phyloP scores from a whole-genome alignment of 1,140 invertebrate genomes.

The Drosophila setifemur region DNA sequence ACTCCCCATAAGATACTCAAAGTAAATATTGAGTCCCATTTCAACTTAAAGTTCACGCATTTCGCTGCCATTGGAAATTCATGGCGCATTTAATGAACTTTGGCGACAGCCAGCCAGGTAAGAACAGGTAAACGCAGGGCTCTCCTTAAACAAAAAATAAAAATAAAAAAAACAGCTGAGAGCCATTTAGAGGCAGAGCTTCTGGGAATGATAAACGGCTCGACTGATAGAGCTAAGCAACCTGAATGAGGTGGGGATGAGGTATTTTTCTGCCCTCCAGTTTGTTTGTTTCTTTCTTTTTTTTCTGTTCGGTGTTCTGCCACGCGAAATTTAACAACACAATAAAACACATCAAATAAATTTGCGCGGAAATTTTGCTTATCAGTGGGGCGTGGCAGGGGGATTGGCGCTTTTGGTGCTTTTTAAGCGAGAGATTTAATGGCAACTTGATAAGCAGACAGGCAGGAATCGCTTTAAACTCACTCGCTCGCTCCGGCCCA shows the following conservation, averaged over 20 bases:
- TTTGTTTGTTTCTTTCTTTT: not conserved
- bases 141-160: too few species aligned
- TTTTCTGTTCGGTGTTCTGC: constrained; percentile 36
- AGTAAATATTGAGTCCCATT: constrained; percentile 14
- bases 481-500: constrained; percentile 15
- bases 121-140: constrained; percentile 6
- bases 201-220: constrained; percentile 63
- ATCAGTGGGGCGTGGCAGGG: constrained; percentile 56
- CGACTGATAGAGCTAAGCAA: constrained; percentile 61
- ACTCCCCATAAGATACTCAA: too few species aligned
- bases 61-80: constrained; percentile 18
- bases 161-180: constrained; percentile 51
- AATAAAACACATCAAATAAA: constrained; percentile 79
- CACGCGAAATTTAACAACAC: constrained; percentile 74
- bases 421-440: constrained; percentile 63
- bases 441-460: constrained; percentile 69
- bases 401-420: not conserved
- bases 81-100: constrained; percentile 64
- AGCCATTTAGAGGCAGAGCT: constrained; percentile 9
- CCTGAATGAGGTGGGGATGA: constrained; percentile 21
- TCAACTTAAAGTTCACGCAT: constrained; percentile 26
- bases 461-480: constrained; percentile 58
- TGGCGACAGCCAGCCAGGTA: constrained; percentile 29
- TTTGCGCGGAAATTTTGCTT: constrained; percentile 72
- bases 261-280: constrained; percentile 1